Evolutionary conservation across 2,797 vertebrate species (phyloP).

Genomic region (Cetoscarus ocellatus): DNA sequence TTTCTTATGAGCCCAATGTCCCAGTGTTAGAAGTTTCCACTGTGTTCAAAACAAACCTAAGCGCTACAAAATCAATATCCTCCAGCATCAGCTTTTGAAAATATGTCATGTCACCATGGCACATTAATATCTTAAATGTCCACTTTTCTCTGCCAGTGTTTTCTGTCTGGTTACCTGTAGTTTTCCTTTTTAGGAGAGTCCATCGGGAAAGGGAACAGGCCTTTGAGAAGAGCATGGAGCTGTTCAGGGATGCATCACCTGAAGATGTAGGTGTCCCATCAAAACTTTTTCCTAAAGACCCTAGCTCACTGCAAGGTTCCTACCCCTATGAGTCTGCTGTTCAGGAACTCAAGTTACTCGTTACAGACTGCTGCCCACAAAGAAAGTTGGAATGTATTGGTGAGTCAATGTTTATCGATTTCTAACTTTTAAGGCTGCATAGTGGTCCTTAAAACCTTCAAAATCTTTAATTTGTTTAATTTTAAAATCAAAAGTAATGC

Average conservation of each 20-base stretch:
- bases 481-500: too few species aligned
- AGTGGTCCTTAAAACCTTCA: too few species aligned
- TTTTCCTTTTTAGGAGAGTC: conserved; percentile 82
- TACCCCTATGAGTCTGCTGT: conserved; percentile 88
- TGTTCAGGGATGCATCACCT: conserved; percentile 79
- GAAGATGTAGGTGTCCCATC: conserved; percentile 86
- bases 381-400: conserved; percentile 94
- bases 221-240: conserved; percentile 86
- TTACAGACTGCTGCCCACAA: conserved; percentile 90
- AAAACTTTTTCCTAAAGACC: conserved; percentile 84
- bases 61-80: too few species aligned
- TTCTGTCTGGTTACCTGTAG: neutral
- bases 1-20: too few species aligned
- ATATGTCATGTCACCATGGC: neutral
- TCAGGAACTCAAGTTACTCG: conserved; percentile 88
- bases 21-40: too few species aligned
- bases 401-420: conserved; percentile 64
- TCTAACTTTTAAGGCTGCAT: neutral
- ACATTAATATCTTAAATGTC: neutral
- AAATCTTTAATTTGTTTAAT: too few species aligned
- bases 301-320: conserved; percentile 51
- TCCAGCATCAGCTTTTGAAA: too few species aligned
- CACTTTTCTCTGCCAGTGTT: neutral
- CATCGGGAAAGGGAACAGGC: conserved; percentile 83
- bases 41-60: too few species aligned